Evolutionary conservation across 2,888 invertebrate species (phyloP).

Genomic region (Pristionchus fissidentatus): DNA sequence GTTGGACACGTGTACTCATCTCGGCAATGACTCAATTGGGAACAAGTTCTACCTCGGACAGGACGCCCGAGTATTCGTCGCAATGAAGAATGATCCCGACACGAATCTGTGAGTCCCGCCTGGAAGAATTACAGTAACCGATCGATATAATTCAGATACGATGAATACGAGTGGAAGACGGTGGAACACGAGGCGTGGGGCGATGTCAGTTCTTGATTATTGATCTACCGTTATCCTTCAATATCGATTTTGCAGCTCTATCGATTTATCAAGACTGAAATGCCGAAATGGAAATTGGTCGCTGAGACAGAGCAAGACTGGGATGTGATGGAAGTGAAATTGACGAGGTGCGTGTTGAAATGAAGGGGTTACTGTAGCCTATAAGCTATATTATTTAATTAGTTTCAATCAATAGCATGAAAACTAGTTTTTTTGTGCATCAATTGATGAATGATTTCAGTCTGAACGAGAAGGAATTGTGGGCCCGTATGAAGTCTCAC

Average conservation of each 20-base stretch:
- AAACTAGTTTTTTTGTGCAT: too few relatives aligned
- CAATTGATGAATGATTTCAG: not conserved
- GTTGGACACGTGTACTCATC: conserved; percentile 23
- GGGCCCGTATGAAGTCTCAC: conserved; percentile 36
- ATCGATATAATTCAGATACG: not conserved
- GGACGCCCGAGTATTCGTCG: conserved; percentile 17
- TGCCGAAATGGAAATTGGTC: conserved; percentile 31
- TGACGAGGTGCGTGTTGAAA: not conserved
- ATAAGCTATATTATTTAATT: too few relatives aligned
- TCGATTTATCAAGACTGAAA: conserved; percentile 23
- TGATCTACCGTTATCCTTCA: not conserved
- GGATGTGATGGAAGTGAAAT: conserved; percentile 39
- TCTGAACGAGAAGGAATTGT: conserved; percentile 34
- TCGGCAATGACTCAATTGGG: conserved; percentile 16
- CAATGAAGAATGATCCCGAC: conserved; percentile 9
- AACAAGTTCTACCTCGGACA: conserved; percentile 27
- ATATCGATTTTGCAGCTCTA: conserved; percentile 5
- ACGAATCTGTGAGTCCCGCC: not conserved
- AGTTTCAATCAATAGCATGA: too few relatives aligned
- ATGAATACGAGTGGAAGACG: conserved; percentile 11
- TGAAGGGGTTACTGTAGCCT: not conserved
- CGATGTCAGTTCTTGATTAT: not conserved
- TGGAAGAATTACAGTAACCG: not conserved
- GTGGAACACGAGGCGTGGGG: conserved; percentile 10
- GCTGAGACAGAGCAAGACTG: conserved; percentile 36